Conservation (phyloP, 1,140 invertebrate species). For the Cotesia vestalis region DNA sequence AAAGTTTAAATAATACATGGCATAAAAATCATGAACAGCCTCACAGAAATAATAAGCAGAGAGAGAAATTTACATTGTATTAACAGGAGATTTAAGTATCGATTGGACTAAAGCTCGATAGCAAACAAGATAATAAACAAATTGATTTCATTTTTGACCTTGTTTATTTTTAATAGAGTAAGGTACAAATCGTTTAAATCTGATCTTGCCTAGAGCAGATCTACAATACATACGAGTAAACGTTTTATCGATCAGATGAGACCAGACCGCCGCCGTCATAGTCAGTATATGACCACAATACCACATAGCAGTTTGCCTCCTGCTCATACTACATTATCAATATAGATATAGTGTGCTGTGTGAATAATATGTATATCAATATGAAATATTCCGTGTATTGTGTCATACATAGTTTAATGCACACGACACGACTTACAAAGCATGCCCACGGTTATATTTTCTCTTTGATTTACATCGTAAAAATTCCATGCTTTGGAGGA, state of each 20-base stretch:
- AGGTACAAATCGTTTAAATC: conserved; percentile 29
- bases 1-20: too few relatives aligned
- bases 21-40: too few relatives aligned
- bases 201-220: conserved; percentile 27
- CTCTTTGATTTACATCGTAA: too few relatives aligned
- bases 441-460: too few relatives aligned
- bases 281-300: too few relatives aligned
- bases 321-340: too few relatives aligned
- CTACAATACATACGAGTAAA: background rate
- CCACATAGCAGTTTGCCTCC: background rate
- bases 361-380: background rate
- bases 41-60: too few relatives aligned
- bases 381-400: too few relatives aligned
- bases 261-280: background rate
- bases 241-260: conserved; percentile 20
- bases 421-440: too few relatives aligned
- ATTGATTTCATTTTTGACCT: conserved; percentile 35
- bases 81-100: background rate
- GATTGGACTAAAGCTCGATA: background rate
- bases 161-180: conserved; percentile 10
- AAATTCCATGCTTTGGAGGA: too few relatives aligned
- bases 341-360: background rate
- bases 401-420: too few relatives aligned
- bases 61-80: too few relatives aligned
- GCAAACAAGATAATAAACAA: conserved; percentile 8